These are phyloP conservation scores for Protophormia terraenovae DNA, from an alignment of 2,888 invertebrate species.

Conservation along the genomic window DNA sequence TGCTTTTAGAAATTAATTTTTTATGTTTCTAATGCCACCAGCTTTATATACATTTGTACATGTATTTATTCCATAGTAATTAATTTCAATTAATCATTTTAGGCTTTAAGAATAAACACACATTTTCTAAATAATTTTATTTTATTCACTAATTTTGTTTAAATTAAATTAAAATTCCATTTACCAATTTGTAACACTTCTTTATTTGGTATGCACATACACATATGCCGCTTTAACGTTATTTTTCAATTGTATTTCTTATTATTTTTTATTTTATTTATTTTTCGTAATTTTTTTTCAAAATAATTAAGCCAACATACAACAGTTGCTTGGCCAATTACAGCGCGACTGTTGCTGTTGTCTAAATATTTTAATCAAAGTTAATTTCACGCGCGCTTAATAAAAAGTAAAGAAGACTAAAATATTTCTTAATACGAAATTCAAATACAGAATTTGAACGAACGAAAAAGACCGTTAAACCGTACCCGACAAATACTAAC, in stretches of 20 bases:
- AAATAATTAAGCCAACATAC: slow-evolving; percentile 4
- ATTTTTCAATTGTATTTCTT: no score
- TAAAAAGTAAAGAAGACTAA: no score
- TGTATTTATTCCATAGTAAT: not conserved
- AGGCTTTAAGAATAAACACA: not conserved
- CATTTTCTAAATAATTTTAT: not conserved
- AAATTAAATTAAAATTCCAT: slow-evolving; percentile 45
- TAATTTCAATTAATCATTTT: not conserved
- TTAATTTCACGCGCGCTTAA: slow-evolving; percentile 50
- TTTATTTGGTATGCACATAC: slow-evolving; percentile 11
- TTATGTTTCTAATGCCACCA: not conserved
- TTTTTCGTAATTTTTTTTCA: not conserved
- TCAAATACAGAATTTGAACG: not conserved
- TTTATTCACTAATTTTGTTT: not conserved
- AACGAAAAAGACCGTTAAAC: slow-evolving; percentile 30
- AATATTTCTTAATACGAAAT: no score
- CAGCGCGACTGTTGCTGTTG: slow-evolving; percentile 32
- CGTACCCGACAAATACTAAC: slow-evolving; percentile 59
- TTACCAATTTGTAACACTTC: slow-evolving; percentile 44
- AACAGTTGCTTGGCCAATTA: slow-evolving; percentile 58
- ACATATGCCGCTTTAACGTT: not conserved
- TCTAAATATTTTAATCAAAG: not conserved
- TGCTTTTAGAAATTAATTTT: no score
- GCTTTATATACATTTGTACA: not conserved
- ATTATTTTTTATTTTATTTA: not conserved